Conservation (phyloP, 2,113 vertebrate species). For the Apistogramma diplotaenia region DNA sequence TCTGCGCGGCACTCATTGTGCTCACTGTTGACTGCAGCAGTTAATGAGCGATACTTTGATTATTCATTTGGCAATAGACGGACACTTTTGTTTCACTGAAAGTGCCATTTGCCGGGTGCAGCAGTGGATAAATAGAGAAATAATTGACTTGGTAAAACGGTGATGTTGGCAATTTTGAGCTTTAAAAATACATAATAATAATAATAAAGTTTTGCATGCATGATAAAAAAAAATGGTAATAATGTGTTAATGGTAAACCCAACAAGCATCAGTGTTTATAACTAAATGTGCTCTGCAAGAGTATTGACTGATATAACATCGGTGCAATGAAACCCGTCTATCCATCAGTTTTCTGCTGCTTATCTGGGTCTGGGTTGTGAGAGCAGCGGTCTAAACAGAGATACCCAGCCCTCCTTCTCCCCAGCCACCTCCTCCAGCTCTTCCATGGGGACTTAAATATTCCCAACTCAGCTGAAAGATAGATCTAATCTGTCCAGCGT, state of each 20-base stretch:
- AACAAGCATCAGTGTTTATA: not conserved
- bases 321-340: not conserved
- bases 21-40: rapidly evolving
- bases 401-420: not conserved
- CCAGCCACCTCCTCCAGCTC: not conserved
- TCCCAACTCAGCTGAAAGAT: not conserved
- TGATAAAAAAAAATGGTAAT: not conserved
- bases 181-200: not conserved
- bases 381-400: not conserved
- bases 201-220: not conserved
- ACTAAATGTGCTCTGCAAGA: not conserved
- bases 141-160: not conserved
- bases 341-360: not conserved
- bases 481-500: not conserved
- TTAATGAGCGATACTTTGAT: not conserved
- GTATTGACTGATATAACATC: not conserved
- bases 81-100: not conserved
- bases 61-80: not conserved
- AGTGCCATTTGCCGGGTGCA: not conserved
- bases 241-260: not conserved
- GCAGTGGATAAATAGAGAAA: not conserved
- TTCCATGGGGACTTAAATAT: not conserved
- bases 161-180: not conserved
- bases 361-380: not conserved
- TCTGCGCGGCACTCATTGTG: not conserved